phyloP scores from a whole-genome alignment of 1,140 invertebrate genomes.

The Euschistus heros region DNA sequence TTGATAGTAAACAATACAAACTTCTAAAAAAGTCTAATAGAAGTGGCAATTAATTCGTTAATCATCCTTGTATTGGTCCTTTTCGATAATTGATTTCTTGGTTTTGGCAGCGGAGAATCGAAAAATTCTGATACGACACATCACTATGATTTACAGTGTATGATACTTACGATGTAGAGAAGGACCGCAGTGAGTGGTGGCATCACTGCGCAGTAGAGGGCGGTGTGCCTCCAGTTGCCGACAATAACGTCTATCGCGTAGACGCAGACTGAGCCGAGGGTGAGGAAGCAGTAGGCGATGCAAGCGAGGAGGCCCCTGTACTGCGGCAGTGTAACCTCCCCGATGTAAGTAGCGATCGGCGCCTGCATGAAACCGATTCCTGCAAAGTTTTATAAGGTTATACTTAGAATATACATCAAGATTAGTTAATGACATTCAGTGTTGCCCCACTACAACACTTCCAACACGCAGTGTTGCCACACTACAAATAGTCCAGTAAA shows the following conservation, averaged over 20 bases:
- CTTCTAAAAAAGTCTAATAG: too few species aligned
- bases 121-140: not conserved
- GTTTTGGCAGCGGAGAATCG: not conserved
- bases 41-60: too few species aligned
- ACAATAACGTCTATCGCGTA: conserved; percentile 23
- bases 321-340: conserved; percentile 39
- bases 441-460: too few species aligned
- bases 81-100: not conserved
- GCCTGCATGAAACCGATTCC: conserved; percentile 42
- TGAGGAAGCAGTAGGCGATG: conserved; percentile 23
- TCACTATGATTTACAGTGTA: too few species aligned
- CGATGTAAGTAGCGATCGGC: conserved; percentile 42
- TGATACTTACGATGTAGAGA: conserved; percentile 17
- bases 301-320: conserved; percentile 25
- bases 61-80: too few species aligned
- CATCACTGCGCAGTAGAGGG: conserved; percentile 12
- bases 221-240: conserved; percentile 21
- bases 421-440: too few species aligned
- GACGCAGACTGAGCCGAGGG: conserved; percentile 25
- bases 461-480: too few species aligned
- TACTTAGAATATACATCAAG: too few species aligned
- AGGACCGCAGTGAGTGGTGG: conserved; percentile 19
- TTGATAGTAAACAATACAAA: too few species aligned
- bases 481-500: too few species aligned
- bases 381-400: not conserved